A percentile compares a stretch with the other conserved stretches of the same genome.
These are phyloP conservation scores for Xyliphius kryptos DNA, from an alignment of 2,113 vertebrate species.

Conservation along the genomic window DNA sequence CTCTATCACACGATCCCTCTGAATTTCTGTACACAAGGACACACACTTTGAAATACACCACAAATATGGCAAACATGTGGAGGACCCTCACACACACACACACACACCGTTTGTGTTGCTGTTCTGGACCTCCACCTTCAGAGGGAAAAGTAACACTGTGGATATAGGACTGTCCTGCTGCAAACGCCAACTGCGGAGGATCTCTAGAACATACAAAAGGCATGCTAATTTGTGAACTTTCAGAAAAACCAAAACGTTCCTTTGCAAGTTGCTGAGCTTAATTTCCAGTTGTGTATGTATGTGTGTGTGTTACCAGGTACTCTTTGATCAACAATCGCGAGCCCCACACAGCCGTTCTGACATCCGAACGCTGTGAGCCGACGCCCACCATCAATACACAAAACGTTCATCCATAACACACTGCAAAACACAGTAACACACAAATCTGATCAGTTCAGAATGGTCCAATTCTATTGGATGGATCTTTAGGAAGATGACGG, in stretches of 20 bases:
- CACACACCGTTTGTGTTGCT: slow-evolving; percentile 38
- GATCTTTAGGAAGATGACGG: too few species aligned
- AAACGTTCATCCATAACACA: slow-evolving; percentile 76
- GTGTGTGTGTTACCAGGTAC: slow-evolving; percentile 59
- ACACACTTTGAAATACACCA: neutral
- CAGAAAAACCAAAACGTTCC: too few species aligned
- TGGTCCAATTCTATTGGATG: too few species aligned
- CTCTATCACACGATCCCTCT: slow-evolving; percentile 33
- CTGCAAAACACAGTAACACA: slow-evolving; percentile 49
- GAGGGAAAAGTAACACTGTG: slow-evolving; percentile 73
- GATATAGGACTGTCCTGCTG: slow-evolving; percentile 84
- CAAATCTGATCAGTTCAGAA: too few species aligned
- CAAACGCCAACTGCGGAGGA: slow-evolving; percentile 77
- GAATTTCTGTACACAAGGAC: neutral
- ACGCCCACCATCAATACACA: slow-evolving; percentile 55
- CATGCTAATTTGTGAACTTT: neutral
- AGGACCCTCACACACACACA: neutral
- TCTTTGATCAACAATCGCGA: slow-evolving; percentile 75
- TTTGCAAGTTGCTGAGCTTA: too few species aligned
- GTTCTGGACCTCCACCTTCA: slow-evolving; percentile 29
- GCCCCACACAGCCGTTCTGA: slow-evolving; percentile 77
- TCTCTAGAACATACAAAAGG: slow-evolving; percentile 46
- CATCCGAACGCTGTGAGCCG: slow-evolving; percentile 78
- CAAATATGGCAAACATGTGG: too few species aligned
- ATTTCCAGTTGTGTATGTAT: too few species aligned